Evolutionary conservation across 2,113 vertebrate species (phyloP), one percentile per base, ranked within the genome.

Genomic region (Dromaius novaehollandiae): DNA sequence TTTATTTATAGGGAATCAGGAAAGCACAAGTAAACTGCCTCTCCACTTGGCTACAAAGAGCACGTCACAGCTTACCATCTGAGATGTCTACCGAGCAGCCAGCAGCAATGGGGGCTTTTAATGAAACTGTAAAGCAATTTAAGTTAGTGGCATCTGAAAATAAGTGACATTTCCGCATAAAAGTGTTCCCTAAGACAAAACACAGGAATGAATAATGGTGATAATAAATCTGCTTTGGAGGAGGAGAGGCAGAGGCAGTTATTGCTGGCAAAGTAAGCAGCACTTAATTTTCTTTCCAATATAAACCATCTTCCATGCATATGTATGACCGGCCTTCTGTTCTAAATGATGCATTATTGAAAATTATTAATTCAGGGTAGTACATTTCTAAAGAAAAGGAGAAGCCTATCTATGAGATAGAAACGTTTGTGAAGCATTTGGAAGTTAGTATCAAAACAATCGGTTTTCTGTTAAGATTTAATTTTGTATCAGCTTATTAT

Each of bases 81-180:
- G 71, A 91, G 91, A 55, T 78, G 55, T 91, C 84, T 96, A 40
- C 79, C 70, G 64, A 91, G 85, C 87, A 95, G 93, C 55, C 87
- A 94, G 71, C 84, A 95, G 79, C 87, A 83, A 7, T 38, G 69
- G 88, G 86, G 76, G 53, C 73, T 90, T 94, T 94, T 95, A 94
- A 95, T 96, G 94, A 95, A 94, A 86, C 46, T 68, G 75, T 91
- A 95, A 93, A 96, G 76, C 79, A 96, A 88, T 89, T 91, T 48
- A 74, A 95, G 88, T 78, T 95, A 93, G 76, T 81, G 69, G 82
- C 71, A 56, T 88, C 93, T 91, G 94, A 91, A 91, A 93, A 91
- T 95, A 95, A 95, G 87, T 93, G 91, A 86, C 89, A 94, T 86
- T 97, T 94, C 71, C 76, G 78, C 68, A 83, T 94, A 81, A 83